Evolutionary conservation across 2,888 invertebrate genomes (phyloP), one percentile per base, ranked within the genome.

Genomic region (Epinotia brunnichana): DNA sequence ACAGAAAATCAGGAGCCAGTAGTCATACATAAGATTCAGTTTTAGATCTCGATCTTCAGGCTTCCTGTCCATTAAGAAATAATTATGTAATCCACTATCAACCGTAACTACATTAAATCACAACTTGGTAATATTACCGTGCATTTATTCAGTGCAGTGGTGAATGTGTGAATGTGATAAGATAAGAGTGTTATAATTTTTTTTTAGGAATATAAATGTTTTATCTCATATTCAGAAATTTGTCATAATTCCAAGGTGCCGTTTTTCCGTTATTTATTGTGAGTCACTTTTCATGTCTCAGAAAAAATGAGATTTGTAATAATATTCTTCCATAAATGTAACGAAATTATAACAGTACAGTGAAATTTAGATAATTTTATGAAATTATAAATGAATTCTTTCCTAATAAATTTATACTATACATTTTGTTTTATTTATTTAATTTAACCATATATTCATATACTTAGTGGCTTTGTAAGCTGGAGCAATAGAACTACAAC

Each of bases 381-480:
- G 56, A 62, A 68, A 39, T 79, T 77, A 80, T 75, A 80, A 79
- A 80, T 72, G 78, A 80, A 79, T 80, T 73, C 19, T 73, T 69
- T 73, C 76, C 77, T 79, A 85, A 82, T 85, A 82, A 80, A 83
- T 74, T 82, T 82, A 78, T 81, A 82, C 78, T 76, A 78, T 73
- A 75, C 74, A 75, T 35, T 54, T n/a, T 67, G 15, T n/a, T 62
- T 68, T 66, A 66, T 67, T 48, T 54, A 44, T 67, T 56, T 60
- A 2, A 17, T n/a, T 21, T 0, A 35, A 9, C 15, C 29, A 56
- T 56, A 15, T 24, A 13, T 5, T 2, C 2, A 24, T 2, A 24
- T 24, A 24, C 21, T 24, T 2, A n/a, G n/a, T 29, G 35, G 7
- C 35, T 35, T 9, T 35, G 35, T 35, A n/a, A n/a, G n/a, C n/a